phyloP scores from a whole-genome alignment of 2,797 vertebrate species.

The Zalophus californianus region DNA sequence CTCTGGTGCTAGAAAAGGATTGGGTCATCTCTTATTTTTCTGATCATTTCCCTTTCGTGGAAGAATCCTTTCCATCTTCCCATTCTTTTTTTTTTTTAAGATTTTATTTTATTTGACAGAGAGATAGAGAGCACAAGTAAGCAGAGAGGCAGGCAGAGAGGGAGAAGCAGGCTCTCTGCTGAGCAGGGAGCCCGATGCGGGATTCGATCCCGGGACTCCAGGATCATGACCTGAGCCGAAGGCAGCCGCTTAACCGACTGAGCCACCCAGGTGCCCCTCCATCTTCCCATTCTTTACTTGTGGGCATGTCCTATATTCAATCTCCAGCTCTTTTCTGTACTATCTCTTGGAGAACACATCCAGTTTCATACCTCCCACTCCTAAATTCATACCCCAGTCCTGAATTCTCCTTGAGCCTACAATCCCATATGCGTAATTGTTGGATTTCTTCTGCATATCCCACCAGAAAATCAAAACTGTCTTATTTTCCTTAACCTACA shows the following conservation, averaged over 20 bases:
- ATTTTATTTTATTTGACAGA: too few relatives aligned
- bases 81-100: background rate
- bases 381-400: constrained; percentile 48
- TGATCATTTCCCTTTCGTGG: background rate
- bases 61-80: constrained; percentile 18
- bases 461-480: constrained; percentile 52
- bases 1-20: constrained; percentile 5
- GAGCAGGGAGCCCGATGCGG: too few relatives aligned
- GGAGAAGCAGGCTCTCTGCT: too few relatives aligned
- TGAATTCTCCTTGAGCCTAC: constrained; percentile 36
- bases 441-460: constrained; percentile 56
- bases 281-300: background rate
- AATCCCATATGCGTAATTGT: constrained; percentile 26
- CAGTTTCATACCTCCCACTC: constrained; percentile 46
- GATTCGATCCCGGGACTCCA: too few relatives aligned
- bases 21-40: constrained; percentile 33
- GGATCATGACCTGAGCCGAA: too few relatives aligned
- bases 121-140: too few relatives aligned
- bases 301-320: background rate
- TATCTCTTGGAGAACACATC: constrained; percentile 10
- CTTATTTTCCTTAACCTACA: constrained; percentile 22
- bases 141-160: too few relatives aligned
- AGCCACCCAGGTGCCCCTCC: background rate
- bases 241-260: too few relatives aligned
- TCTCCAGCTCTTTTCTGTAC: constrained; percentile 19